phyloP scores from a whole-genome alignment of 2,888 invertebrate species.

The Suillia variegata region DNA sequence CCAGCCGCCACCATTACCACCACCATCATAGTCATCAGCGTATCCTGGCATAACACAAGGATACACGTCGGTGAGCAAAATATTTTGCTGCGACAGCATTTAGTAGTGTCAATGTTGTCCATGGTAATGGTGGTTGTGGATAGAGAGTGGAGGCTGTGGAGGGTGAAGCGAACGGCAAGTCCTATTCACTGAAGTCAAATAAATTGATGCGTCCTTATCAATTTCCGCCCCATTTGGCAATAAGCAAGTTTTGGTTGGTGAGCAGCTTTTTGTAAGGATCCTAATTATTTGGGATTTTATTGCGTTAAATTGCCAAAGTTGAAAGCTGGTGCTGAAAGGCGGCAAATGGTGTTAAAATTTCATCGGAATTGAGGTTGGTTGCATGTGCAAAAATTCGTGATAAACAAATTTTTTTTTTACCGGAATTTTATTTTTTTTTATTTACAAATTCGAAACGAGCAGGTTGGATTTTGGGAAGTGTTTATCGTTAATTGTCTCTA shows the following conservation, averaged over 20 bases:
- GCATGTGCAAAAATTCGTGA: no score
- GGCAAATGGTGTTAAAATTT: no score
- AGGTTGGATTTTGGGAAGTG: no score
- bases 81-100: not conserved
- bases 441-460: no score
- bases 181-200: not conserved
- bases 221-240: conserved; percentile 24
- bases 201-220: conserved; percentile 18
- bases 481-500: no score
- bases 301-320: not conserved
- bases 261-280: not conserved
- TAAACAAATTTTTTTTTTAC: no score
- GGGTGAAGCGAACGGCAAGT: not conserved
- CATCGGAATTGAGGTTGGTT: no score
- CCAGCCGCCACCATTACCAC: not conserved
- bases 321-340: no score
- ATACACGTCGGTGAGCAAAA: not conserved
- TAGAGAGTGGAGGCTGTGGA: not conserved
- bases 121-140: not conserved
- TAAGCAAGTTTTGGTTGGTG: conserved; percentile 1
- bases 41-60: not conserved
- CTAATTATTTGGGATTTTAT: conserved; percentile 4
- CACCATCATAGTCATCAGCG: not conserved
- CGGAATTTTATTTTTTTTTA: no score
- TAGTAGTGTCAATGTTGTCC: not conserved